Conservation (phyloP, 1,140 invertebrate genomes). For the Octopus bimaculoides region DNA sequence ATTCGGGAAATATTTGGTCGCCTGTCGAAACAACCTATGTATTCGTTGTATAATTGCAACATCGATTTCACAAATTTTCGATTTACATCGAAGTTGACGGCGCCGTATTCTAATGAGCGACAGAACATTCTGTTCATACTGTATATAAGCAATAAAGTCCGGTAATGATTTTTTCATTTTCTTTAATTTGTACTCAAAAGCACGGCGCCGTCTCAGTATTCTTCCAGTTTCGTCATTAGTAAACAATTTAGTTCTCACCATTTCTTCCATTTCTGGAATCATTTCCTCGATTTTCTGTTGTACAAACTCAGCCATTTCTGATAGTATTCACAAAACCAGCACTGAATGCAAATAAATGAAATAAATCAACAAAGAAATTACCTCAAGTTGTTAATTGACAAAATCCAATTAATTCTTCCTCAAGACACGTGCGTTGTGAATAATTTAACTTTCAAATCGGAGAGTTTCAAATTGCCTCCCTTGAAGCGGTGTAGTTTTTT, state of each 20-base stretch:
- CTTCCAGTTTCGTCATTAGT: constrained; percentile 69
- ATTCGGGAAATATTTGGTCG: constrained; percentile 61
- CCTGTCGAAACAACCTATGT: constrained; percentile 64
- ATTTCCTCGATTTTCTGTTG: constrained; percentile 71
- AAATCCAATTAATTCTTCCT: no score
- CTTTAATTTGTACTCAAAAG: constrained; percentile 72
- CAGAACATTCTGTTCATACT: constrained; percentile 69
- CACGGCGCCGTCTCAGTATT: constrained; percentile 69
- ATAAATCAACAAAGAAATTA: no score
- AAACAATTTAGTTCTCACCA: constrained; percentile 69
- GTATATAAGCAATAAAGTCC: constrained; percentile 72
- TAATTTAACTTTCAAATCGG: no score
- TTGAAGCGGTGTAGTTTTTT: no score
- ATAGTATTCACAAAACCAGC: no score
- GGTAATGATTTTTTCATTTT: constrained; percentile 68
- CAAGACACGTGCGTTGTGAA: no score
- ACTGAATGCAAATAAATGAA: no score
- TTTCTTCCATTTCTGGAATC: constrained; percentile 71
- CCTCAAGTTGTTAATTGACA: no score
- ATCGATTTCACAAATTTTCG: constrained; percentile 69
- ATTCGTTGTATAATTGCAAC: constrained; percentile 66
- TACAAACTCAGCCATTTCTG: constrained; percentile 72
- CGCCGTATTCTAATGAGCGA: constrained; percentile 63
- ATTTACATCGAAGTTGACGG: constrained; percentile 62
- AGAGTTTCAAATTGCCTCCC: no score